These are phyloP conservation scores for Schizotus pectinicornis DNA, from an alignment of 2,888 invertebrate species.

Conservation along the genomic window DNA sequence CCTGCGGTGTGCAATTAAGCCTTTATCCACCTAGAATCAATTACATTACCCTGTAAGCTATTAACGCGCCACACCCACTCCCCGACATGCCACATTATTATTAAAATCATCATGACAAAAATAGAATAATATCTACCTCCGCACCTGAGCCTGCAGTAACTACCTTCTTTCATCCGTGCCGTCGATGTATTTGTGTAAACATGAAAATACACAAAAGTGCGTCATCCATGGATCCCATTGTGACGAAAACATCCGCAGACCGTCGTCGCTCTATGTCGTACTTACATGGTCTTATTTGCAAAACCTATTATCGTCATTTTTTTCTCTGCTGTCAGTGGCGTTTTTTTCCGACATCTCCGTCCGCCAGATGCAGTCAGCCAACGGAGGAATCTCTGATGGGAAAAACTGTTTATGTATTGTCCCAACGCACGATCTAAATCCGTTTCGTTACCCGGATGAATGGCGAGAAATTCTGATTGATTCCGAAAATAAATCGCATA, in stretches of 20 bases:
- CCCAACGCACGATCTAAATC: too few species aligned
- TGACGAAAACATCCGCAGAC: background rate
- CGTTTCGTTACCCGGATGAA: too few species aligned
- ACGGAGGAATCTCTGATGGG: too few species aligned
- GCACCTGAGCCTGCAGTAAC: slow-evolving; percentile 13
- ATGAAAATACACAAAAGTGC: slow-evolving; percentile 9
- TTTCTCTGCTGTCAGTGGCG: too few species aligned
- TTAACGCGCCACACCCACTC: slow-evolving; percentile 15
- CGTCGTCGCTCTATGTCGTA: too few species aligned
- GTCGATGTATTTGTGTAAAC: slow-evolving; percentile 22
- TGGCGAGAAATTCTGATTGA: too few species aligned
- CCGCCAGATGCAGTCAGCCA: too few species aligned
- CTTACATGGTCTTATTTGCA: slow-evolving; percentile 11
- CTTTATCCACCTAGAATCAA: slow-evolving; percentile 13
- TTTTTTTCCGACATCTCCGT: too few species aligned
- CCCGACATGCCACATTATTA: slow-evolving; percentile 4
- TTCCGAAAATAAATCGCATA: too few species aligned
- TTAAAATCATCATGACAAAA: slow-evolving; percentile 17
- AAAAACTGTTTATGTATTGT: too few species aligned
- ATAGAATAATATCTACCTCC: background rate
- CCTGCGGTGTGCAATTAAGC: slow-evolving; percentile 5
- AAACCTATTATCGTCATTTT: slow-evolving; percentile 14
- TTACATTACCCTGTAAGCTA: slow-evolving; percentile 10
- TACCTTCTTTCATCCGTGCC: slow-evolving; percentile 1
- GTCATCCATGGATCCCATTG: slow-evolving; percentile 18